Conservation (phyloP, 2,797 vertebrate species). For the Coreius guichenoti region DNA sequence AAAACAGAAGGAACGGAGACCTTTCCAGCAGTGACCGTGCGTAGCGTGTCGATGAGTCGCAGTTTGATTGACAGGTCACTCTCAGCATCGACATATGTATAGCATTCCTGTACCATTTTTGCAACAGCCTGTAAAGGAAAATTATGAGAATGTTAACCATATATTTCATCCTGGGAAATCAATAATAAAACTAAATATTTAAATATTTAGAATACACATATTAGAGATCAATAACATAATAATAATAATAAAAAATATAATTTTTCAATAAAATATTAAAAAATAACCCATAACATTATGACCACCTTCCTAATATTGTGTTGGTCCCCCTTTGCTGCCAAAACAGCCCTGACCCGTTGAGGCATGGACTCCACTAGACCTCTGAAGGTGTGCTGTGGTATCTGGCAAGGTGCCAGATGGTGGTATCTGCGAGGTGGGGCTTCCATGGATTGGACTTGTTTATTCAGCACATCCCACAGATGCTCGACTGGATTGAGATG, state of each 20-base stretch:
- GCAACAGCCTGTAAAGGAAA: slow-evolving; percentile 87
- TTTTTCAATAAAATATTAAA: not conserved
- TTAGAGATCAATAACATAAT: not conserved
- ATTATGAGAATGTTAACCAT: not conserved
- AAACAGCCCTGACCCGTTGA: too few relatives aligned
- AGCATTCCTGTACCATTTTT: slow-evolving; percentile 99
- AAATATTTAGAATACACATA: not conserved
- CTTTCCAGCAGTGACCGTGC: slow-evolving; percentile 97
- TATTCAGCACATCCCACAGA: too few relatives aligned
- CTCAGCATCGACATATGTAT: slow-evolving; percentile 90
- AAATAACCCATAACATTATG: too few relatives aligned
- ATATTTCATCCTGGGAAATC: not conserved
- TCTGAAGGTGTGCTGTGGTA: too few relatives aligned
- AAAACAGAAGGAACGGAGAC: slow-evolving; percentile 71
- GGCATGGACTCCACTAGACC: too few relatives aligned
- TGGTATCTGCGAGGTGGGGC: too few relatives aligned
- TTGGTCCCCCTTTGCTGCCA: too few relatives aligned
- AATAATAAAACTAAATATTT: not conserved
- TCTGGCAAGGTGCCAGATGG: too few relatives aligned
- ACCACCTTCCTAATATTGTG: too few relatives aligned
- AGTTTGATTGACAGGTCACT: slow-evolving; percentile 92
- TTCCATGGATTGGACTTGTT: too few relatives aligned
- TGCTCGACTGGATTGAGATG: too few relatives aligned
- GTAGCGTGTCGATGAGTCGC: slow-evolving; percentile 92
- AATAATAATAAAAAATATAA: not conserved